phyloP scores from a whole-genome alignment of 2,113 vertebrate species.

The Theropithecus gelada region DNA sequence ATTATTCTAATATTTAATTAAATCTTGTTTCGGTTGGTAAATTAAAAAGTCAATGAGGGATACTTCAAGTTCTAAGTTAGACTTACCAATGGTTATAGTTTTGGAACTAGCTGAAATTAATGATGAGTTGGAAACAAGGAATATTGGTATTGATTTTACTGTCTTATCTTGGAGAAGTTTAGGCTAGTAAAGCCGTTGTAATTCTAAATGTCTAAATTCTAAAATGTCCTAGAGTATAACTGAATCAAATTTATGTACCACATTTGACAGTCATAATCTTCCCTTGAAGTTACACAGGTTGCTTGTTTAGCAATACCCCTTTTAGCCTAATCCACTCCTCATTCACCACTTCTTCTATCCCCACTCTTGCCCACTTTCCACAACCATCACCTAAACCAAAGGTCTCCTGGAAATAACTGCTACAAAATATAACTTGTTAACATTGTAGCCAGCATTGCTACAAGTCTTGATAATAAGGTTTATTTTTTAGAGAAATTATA shows the following conservation, averaged over 20 bases:
- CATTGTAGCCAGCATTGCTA: background rate
- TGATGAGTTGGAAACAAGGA: conserved; percentile 27
- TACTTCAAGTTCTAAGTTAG: conserved; percentile 7
- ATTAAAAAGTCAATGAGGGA: background rate
- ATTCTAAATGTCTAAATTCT: conserved; percentile 58
- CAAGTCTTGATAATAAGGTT: background rate
- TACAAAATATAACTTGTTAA: background rate
- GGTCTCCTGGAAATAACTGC: background rate
- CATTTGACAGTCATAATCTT: conserved; percentile 72
- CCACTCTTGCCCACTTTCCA: background rate
- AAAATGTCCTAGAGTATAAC: conserved; percentile 49
- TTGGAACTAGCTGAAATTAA: conserved; percentile 54
- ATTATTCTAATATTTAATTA: conserved; percentile 36
- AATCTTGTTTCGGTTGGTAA: background rate
- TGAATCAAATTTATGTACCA: conserved; percentile 63
- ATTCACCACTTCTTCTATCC: background rate
- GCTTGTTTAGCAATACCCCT: conserved; percentile 40
- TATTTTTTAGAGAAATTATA: background rate
- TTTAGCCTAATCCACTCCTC: conserved; percentile 58
- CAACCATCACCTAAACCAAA: background rate
- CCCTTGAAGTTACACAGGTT: conserved; percentile 50
- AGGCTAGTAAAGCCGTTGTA: conserved; percentile 59
- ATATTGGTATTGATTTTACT: conserved; percentile 61
- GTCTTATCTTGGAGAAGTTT: conserved; percentile 55
- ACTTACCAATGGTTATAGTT: background rate